Percentiles rank a stretch among this genome's conserved stretches.
These are phyloP conservation scores for Salvelinus namaycush DNA, from an alignment of 2,113 vertebrate species.

Conservation along the genomic window DNA sequence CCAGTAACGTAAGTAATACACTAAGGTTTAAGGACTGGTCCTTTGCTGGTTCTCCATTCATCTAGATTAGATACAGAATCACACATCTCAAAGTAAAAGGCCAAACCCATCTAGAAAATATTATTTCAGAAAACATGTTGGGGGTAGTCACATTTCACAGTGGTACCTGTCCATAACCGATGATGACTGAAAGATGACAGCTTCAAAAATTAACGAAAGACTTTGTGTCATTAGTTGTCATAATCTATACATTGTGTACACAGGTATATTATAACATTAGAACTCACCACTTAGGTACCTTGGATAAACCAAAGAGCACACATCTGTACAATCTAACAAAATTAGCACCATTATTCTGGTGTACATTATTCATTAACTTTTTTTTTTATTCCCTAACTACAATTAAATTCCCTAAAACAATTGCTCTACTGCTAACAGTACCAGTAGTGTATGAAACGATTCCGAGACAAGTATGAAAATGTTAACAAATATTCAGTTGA, in stretches of 20 bases:
- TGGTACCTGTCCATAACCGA: neutral
- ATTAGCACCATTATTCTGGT: too few species aligned
- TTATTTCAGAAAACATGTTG: neutral
- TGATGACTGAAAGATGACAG: neutral
- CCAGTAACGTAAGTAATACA: neutral
- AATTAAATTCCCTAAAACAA: neutral
- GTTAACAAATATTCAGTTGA: constrained; percentile 51
- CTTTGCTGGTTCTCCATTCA: neutral
- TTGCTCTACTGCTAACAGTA: constrained; percentile 50
- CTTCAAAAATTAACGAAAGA: constrained; percentile 30
- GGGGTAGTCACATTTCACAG: neutral
- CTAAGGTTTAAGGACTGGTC: neutral
- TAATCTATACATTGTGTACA: constrained; percentile 36
- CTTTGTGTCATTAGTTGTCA: constrained; percentile 50
- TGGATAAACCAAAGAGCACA: too few species aligned
- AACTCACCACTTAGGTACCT: too few species aligned
- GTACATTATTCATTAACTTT: too few species aligned
- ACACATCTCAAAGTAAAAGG: neutral
- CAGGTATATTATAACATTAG: constrained; percentile 20
- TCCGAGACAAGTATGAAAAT: constrained; percentile 16
- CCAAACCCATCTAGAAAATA: neutral
- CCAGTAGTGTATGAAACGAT: neutral
- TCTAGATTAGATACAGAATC: neutral
- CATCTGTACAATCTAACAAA: too few species aligned
- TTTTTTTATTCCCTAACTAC: too few species aligned